A percentile compares a stretch with the other conserved stretches of the same genome.
Evolutionary conservation across 2,113 vertebrate species (phyloP).

Genomic region (Ariopsis seemanni): DNA sequence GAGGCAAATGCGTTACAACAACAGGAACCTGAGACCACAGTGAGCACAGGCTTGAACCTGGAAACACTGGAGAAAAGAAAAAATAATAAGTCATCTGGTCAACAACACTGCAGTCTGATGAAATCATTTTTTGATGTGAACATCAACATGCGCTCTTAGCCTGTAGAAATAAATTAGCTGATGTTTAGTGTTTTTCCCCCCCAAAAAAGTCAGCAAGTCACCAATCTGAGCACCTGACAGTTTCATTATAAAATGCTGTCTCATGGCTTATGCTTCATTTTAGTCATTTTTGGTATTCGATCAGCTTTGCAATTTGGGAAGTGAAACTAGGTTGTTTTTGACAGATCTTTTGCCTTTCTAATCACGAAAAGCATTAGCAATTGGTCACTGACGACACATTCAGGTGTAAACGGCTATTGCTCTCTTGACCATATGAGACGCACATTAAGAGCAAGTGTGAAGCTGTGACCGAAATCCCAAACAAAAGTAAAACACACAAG

Average conservation of each 20-base stretch:
- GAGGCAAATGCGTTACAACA: background rate
- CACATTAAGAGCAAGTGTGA: background rate
- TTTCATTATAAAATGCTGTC: background rate
- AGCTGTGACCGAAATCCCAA: background rate
- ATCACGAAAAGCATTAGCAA: background rate
- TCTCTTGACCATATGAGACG: background rate
- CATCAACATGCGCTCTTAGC: background rate
- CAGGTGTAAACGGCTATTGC: background rate
- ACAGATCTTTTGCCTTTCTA: background rate
- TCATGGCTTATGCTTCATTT: background rate
- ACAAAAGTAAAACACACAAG: background rate
- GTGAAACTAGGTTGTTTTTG: background rate
- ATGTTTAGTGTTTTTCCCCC: background rate
- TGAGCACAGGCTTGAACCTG: background rate
- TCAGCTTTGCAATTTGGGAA: background rate
- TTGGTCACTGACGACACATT: background rate
- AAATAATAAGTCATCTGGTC: too few relatives aligned
- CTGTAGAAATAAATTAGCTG: background rate
- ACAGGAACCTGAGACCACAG: background rate
- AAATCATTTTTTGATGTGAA: background rate
- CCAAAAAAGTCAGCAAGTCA: background rate
- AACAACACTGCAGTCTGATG: background rate
- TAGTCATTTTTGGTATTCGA: background rate
- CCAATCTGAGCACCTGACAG: background rate
- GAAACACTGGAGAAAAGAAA: background rate